Evolutionary conservation across 2,797 vertebrate species (phyloP).

Genomic region (Botia kubotai): DNA sequence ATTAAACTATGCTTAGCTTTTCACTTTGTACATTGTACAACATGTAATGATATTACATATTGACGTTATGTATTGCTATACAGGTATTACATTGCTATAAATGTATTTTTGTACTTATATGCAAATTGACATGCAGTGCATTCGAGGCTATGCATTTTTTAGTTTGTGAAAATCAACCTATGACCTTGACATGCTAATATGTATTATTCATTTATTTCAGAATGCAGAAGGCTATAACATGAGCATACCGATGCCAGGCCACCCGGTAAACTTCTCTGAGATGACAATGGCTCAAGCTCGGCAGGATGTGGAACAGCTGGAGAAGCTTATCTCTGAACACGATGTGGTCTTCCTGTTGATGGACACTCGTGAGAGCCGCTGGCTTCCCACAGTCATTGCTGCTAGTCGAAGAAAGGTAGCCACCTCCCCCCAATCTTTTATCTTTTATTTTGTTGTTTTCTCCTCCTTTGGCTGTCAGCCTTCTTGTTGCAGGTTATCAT

Average conservation of each 20-base stretch:
- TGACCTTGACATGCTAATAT: not conserved
- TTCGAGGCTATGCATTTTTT: not conserved
- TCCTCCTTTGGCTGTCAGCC: not conserved
- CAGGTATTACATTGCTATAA: no score
- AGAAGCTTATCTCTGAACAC: slow-evolving; percentile 86
- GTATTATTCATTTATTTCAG: slow-evolving; percentile 58
- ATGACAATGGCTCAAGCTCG: slow-evolving; percentile 85
- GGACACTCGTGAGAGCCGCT: slow-evolving; percentile 97
- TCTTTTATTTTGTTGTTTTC: slow-evolving; percentile 39
- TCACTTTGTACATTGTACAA: no score
- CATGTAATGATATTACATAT: no score
- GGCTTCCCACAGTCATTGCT: slow-evolving; percentile 94
- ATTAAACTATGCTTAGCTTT: no score
- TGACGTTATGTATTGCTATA: no score
- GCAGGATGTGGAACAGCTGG: slow-evolving; percentile 89
- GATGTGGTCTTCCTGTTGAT: slow-evolving; percentile 94
- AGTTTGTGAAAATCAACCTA: not conserved
- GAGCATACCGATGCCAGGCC: slow-evolving; percentile 98
- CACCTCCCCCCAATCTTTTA: not conserved
- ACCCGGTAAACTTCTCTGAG: slow-evolving; percentile 91
- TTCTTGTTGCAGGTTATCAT: not conserved
- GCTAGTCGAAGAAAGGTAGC: slow-evolving; percentile 93
- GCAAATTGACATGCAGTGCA: no score
- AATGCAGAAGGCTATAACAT: slow-evolving; percentile 87
- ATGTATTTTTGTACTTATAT: no score